These are phyloP conservation scores for Busseola fusca DNA, from an alignment of 2,888 invertebrate genomes.

Conservation along the genomic window DNA sequence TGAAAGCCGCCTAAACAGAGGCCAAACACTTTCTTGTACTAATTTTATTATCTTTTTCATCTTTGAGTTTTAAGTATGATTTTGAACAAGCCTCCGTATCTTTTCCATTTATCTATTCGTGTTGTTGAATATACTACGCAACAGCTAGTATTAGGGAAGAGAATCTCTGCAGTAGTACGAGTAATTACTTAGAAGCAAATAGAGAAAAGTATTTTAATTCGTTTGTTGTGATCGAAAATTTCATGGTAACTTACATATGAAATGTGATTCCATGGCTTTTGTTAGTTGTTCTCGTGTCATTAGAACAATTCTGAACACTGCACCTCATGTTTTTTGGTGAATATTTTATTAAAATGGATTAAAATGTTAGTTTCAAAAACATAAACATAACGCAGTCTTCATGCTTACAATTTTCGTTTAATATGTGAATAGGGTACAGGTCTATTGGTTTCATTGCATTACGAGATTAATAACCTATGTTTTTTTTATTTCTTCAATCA, in stretches of 20 bases:
- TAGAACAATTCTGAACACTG: conserved; percentile 76
- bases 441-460: conserved; percentile 3
- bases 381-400: conserved; percentile 39
- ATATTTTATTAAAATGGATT: conserved; percentile 45
- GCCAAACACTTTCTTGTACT: background rate
- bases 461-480: background rate
- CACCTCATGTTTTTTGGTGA: conserved; percentile 72
- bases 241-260: conserved; percentile 75
- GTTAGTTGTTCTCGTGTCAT: conserved; percentile 73
- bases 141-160: background rate
- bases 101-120: background rate
- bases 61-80: background rate
- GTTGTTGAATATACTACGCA: background rate
- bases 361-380: conserved; percentile 23
- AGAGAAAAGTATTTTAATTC: background rate
- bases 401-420: background rate
- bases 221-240: conserved; percentile 31
- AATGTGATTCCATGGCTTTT: conserved; percentile 80
- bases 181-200: background rate
- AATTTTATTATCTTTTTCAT: background rate
- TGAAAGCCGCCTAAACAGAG: background rate
- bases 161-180: background rate
- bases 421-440: background rate
- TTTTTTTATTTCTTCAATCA: background rate
- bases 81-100: background rate